These are phyloP conservation scores for Bombycilla garrulus DNA, from an alignment of 2,113 vertebrate species.

Conservation along the genomic window DNA sequence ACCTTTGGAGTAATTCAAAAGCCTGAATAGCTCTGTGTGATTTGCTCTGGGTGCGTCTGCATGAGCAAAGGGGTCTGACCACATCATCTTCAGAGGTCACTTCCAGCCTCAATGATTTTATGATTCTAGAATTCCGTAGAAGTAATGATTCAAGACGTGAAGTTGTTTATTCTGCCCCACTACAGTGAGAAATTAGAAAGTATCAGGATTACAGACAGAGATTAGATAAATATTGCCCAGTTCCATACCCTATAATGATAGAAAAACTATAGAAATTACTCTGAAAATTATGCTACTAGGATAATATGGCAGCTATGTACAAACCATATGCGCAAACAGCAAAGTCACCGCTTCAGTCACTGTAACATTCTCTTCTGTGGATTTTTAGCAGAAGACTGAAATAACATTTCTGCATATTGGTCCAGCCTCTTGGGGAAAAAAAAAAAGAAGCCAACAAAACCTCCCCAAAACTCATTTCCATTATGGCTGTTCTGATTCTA, in stretches of 20 bases:
- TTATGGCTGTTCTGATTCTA: neutral
- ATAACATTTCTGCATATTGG: neutral
- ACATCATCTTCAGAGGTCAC: neutral
- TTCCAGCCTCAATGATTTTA: neutral
- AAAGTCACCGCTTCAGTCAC: neutral
- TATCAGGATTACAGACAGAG: neutral
- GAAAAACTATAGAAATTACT: neutral
- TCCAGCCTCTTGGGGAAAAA: neutral
- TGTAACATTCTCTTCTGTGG: neutral
- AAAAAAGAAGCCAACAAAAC: neutral
- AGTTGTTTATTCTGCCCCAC: neutral
- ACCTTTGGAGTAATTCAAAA: neutral
- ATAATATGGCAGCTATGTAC: neutral
- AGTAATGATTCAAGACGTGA: neutral
- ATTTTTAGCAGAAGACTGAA: neutral
- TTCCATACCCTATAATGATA: neutral
- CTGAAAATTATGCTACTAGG: neutral
- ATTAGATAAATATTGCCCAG: neutral
- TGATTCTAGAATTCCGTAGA: neutral
- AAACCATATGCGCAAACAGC: neutral
- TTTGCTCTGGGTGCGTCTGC: neutral
- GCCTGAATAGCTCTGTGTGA: neutral
- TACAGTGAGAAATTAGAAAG: neutral
- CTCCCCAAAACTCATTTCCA: fast-evolving
- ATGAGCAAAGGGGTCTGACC: neutral